Conservation (phyloP, 1,140 invertebrate species). For the Vollenhovia emeryi region DNA sequence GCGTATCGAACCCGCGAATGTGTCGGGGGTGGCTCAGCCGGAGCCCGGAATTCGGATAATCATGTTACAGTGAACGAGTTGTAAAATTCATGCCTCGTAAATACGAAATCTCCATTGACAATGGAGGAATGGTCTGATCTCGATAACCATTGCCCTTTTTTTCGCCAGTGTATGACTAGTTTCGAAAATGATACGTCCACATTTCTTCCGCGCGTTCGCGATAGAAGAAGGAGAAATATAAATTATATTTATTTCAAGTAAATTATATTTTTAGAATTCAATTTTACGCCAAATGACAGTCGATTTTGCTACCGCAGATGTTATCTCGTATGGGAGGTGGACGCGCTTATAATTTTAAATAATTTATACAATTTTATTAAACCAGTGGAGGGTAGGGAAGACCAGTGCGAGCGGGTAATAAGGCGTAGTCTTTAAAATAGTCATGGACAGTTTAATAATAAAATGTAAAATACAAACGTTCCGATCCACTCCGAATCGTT, state of each 20-base stretch:
- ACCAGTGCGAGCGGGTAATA: too few relatives aligned
- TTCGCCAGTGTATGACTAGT: neutral
- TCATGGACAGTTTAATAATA: too few relatives aligned
- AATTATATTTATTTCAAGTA: neutral
- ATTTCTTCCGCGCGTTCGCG: neutral
- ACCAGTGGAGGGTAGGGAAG: too few relatives aligned
- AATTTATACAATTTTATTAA: too few relatives aligned
- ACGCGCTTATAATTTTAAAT: neutral
- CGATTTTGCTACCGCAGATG: neutral
- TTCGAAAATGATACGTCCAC: slow-evolving; percentile 51
- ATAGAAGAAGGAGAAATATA: neutral
- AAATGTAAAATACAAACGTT: too few relatives aligned
- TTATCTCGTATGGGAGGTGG: neutral
- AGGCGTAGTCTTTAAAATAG: too few relatives aligned
- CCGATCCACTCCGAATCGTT: too few relatives aligned
- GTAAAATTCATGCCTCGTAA: slow-evolving; percentile 77
- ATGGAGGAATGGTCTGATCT: slow-evolving; percentile 44
- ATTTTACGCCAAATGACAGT: neutral
- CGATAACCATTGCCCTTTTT: slow-evolving; percentile 45
- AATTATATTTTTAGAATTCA: neutral
- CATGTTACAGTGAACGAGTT: slow-evolving; percentile 74
- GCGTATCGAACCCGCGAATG: slow-evolving; percentile 39
- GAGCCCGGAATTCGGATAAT: slow-evolving; percentile 69
- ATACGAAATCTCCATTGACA: slow-evolving; percentile 73
- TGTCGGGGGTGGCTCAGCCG: slow-evolving; percentile 17